These are phyloP conservation scores for Holothuria scabra DNA, from an alignment of 53 echinoderm and acorn worm genomes.

Conservation along the genomic window DNA sequence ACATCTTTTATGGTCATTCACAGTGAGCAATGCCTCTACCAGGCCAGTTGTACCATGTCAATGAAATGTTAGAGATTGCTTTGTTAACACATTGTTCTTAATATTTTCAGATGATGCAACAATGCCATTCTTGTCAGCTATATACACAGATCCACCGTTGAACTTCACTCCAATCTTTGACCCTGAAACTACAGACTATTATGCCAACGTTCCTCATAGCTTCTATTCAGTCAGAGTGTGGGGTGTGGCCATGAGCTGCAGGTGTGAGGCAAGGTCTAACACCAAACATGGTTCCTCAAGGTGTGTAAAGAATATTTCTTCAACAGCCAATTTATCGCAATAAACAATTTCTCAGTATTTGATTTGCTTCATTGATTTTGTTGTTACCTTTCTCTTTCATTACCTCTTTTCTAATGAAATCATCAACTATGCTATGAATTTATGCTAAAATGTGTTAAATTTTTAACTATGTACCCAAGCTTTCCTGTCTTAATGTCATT, in stretches of 20 bases:
- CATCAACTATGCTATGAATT: no score
- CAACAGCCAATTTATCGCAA: no score
- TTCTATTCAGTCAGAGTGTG: slow-evolving; percentile 74
- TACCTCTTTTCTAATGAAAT: no score
- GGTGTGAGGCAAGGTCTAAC: slow-evolving; percentile 86
- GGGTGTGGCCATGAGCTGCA: slow-evolving; percentile 88
- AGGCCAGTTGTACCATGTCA: background rate
- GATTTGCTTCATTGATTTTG: no score
- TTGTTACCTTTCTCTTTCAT: no score
- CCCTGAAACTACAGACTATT: slow-evolving; percentile 75
- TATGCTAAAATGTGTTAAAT: no score
- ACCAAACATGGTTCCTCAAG: slow-evolving; percentile 83
- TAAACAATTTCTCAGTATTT: no score
- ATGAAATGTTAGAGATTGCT: no score
- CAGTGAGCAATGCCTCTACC: no score
- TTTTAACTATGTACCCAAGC: no score
- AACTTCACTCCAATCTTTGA: slow-evolving; percentile 84
- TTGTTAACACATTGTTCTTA: background rate
- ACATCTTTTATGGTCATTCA: no score
- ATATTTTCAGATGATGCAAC: slow-evolving; percentile 70
- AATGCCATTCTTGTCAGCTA: slow-evolving; percentile 70
- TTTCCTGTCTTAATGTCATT: no score
- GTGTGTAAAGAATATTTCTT: background rate
- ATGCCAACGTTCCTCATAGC: slow-evolving; percentile 75
- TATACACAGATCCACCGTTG: slow-evolving; percentile 75